Conservation (phyloP, 2,888 invertebrate species). For the Nyleta sp. region DNA sequence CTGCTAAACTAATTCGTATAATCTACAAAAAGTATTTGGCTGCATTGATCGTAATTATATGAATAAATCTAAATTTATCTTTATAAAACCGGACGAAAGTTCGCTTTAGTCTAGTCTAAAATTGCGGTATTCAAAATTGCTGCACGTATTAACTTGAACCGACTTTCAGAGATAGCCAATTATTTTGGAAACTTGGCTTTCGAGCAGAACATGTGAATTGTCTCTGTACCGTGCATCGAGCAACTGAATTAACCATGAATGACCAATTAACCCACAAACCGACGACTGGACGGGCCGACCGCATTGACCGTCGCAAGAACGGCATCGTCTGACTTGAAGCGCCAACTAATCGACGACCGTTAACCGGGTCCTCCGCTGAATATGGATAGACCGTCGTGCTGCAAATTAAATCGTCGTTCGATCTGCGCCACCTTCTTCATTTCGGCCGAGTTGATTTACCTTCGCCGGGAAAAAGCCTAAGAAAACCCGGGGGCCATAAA, state of each 20-base stretch:
- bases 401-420: constrained; percentile 44
- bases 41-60: too few species aligned
- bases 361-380: constrained; percentile 44
- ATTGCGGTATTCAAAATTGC: not conserved
- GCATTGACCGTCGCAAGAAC: constrained; percentile 48
- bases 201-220: constrained; percentile 28
- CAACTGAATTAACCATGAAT: constrained; percentile 81
- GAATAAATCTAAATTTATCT: too few species aligned
- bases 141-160: constrained; percentile 4
- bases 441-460: constrained; percentile 17
- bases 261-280: constrained; percentile 79
- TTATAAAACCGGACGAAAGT: too few species aligned
- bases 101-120: constrained; percentile 12
- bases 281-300: constrained; percentile 56
- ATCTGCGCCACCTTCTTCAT: constrained; percentile 16
- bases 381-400: constrained; percentile 45
- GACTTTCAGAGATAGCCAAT: constrained; percentile 30
- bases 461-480: too few species aligned
- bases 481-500: too few species aligned
- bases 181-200: constrained; percentile 9
- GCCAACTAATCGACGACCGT: constrained; percentile 55
- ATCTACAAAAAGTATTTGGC: too few species aligned
- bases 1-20: too few species aligned
- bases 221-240: constrained; percentile 26
- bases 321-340: constrained; percentile 43